Evolutionary conservation across 2,888 invertebrate species (phyloP).

Genomic region (Cybosia mesomella): DNA sequence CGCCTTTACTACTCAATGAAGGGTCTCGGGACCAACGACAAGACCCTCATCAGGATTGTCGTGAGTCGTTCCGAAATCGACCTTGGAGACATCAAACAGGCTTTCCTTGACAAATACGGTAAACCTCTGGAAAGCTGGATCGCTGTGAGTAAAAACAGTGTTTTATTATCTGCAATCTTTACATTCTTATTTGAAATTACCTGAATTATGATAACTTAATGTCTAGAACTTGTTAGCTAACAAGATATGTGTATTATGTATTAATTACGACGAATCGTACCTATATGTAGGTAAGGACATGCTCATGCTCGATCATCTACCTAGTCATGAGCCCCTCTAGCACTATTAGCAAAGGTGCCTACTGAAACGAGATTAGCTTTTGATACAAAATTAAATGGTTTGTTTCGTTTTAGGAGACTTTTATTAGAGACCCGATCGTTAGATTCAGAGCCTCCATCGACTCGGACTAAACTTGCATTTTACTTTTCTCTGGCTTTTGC

Average conservation of each 20-base stretch:
- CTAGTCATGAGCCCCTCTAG: no score
- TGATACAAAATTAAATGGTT: no score
- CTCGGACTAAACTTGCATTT: not conserved
- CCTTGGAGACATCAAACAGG: slow-evolving; percentile 96
- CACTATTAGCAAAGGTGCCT: no score
- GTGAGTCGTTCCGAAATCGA: slow-evolving; percentile 97
- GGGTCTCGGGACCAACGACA: slow-evolving; percentile 96
- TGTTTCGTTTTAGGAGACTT: no score
- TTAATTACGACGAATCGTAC: not conserved
- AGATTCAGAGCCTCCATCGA: not conserved
- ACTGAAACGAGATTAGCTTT: no score
- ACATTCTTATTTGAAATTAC: slow-evolving; percentile 35
- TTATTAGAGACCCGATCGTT: no score
- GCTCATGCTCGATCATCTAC: not conserved
- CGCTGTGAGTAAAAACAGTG: slow-evolving; percentile 88
- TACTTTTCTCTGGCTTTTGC: no score
- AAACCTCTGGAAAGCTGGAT: slow-evolving; percentile 95
- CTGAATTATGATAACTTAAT: slow-evolving; percentile 12
- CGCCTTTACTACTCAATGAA: slow-evolving; percentile 96
- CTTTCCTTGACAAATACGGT: slow-evolving; percentile 94
- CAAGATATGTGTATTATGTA: not conserved
- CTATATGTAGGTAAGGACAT: not conserved
- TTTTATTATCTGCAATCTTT: slow-evolving; percentile 14
- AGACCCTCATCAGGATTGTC: slow-evolving; percentile 96
- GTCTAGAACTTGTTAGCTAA: not conserved